A percentile compares a stretch with the other conserved stretches of the same genome.
Conservation (phyloP, 2,113 vertebrate genomes). For the Scomber colias region DNA sequence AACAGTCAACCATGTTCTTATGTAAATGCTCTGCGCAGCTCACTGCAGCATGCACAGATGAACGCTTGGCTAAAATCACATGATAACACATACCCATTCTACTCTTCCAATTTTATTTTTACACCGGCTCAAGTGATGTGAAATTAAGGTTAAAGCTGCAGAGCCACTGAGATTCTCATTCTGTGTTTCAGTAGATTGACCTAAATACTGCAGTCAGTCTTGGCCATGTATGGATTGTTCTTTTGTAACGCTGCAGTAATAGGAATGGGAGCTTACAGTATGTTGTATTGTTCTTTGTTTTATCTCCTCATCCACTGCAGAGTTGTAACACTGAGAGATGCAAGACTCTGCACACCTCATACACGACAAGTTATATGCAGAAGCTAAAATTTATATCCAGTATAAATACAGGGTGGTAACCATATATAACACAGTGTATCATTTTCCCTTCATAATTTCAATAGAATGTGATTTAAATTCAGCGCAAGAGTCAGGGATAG, state of each 20-base stretch:
- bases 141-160: conserved; percentile 67
- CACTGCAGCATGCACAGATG: background rate
- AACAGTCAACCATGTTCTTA: background rate
- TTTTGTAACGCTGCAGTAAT: conserved; percentile 43
- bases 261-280: conserved; percentile 4
- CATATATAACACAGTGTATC: background rate
- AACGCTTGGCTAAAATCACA: background rate
- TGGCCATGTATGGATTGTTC: conserved; percentile 52
- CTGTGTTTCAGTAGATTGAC: conserved; percentile 56
- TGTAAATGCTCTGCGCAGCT: conserved; percentile 15
- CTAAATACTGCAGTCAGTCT: conserved; percentile 56
- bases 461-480: background rate
- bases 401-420: no score
- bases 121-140: conserved; percentile 54
- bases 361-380: conserved; percentile 5
- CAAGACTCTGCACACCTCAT: background rate
- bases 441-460: background rate
- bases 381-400: background rate
- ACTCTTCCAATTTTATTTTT: conserved; percentile 64
- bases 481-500: background rate
- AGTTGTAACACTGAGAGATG: background rate
- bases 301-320: conserved; percentile 28
- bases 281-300: conserved; percentile 33
- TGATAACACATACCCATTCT: background rate
- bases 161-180: conserved; percentile 44